These are phyloP conservation scores for Semotilus atromaculatus DNA, from an alignment of 2,797 vertebrate species.

Conservation along the genomic window DNA sequence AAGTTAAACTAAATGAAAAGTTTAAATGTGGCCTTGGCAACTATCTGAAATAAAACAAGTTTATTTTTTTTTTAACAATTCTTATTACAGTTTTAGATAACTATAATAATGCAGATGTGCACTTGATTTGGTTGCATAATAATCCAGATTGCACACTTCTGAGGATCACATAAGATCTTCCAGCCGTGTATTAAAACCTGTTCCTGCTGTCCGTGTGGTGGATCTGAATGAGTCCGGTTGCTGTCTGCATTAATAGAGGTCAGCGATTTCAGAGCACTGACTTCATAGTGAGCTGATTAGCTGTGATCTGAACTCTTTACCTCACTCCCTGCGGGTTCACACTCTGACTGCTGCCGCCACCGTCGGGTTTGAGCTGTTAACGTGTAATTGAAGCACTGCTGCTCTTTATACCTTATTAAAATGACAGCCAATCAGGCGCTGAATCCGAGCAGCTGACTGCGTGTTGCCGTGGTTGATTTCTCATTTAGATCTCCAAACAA, in stretches of 20 bases:
- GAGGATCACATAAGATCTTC: not conserved
- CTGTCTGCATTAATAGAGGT: constrained; percentile 22
- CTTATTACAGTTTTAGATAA: not conserved
- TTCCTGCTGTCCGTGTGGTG: not conserved
- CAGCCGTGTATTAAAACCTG: not conserved
- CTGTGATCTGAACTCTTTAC: constrained; percentile 9
- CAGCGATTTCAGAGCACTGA: not conserved
- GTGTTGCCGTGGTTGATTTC: not conserved
- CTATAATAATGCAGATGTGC: too few relatives aligned
- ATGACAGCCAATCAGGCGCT: not conserved
- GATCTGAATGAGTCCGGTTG: not conserved
- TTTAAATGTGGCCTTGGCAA: not conserved
- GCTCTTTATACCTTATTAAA: constrained; percentile 14
- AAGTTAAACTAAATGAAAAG: not conserved
- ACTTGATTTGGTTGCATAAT: not conserved
- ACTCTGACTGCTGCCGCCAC: not conserved
- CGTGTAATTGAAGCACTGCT: not conserved
- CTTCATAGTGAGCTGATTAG: constrained; percentile 6
- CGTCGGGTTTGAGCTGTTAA: not conserved
- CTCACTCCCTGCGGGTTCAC: not conserved
- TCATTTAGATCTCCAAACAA: constrained; percentile 4
- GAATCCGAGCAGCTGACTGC: not conserved
- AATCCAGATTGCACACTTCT: not conserved
- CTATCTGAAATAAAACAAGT: too few relatives aligned
- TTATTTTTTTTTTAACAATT: not conserved